Conservation (phyloP, 2,113 vertebrate genomes). For the Ivindomyrus marchei region DNA sequence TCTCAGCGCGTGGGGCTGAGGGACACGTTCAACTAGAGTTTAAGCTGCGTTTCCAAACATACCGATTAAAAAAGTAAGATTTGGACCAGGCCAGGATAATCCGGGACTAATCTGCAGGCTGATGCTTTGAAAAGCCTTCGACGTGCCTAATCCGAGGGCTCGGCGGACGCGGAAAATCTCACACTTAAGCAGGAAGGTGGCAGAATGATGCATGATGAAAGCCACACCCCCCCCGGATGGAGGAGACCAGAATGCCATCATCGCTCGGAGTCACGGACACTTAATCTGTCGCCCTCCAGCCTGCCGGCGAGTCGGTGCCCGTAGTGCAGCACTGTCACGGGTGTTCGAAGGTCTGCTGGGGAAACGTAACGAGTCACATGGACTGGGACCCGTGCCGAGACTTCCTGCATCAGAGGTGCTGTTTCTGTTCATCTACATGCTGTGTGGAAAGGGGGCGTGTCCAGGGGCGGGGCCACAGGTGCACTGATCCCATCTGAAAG, state of each 20-base stretch:
- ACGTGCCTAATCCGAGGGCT: neutral
- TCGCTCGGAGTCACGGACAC: neutral
- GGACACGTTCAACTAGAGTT: neutral
- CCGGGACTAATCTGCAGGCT: slow-evolving; percentile 9
- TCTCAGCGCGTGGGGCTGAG: neutral
- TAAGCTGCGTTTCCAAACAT: neutral
- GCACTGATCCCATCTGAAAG: neutral
- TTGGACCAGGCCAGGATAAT: neutral
- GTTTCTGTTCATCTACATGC: neutral
- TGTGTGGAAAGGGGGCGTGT: neutral
- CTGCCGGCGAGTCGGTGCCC: neutral
- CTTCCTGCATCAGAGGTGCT: neutral
- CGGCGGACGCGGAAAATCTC: neutral
- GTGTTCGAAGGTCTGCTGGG: neutral
- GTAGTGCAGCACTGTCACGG: neutral
- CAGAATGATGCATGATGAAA: slow-evolving; percentile 1
- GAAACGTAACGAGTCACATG: neutral
- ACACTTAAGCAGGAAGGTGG: neutral
- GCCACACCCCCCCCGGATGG: neutral
- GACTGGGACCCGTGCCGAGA: neutral
- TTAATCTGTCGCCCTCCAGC: neutral
- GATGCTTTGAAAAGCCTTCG: neutral
- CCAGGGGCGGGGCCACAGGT: neutral
- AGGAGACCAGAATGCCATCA: neutral
- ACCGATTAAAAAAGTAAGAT: slow-evolving; percentile 4